Evolutionary conservation across 2,888 invertebrate species (phyloP).

Genomic region (Bruchidius siliquastri): DNA sequence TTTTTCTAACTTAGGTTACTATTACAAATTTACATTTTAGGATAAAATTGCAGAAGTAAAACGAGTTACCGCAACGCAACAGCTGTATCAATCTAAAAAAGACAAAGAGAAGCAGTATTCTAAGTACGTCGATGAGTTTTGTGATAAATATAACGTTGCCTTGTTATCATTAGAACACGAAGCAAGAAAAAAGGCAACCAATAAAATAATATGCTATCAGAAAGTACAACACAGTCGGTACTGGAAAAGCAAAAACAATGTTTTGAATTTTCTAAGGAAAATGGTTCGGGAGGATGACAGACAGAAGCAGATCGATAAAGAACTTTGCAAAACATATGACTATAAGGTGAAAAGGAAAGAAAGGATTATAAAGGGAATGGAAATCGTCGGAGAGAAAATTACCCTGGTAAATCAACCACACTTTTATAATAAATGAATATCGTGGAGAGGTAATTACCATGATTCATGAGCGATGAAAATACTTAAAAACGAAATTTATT

Average conservation of each 20-base stretch:
- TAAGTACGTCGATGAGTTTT: constrained; percentile 10
- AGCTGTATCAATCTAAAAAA: neutral
- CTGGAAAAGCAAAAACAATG: constrained; percentile 14
- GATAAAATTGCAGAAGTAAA: constrained; percentile 23
- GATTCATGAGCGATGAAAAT: too few relatives aligned
- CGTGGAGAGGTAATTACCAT: too few relatives aligned
- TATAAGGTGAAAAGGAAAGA: constrained; percentile 16
- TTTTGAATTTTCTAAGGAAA: constrained; percentile 18
- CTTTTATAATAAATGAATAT: neutral
- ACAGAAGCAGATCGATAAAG: constrained; percentile 10
- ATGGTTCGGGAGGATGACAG: constrained; percentile 16
- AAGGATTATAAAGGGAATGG: constrained; percentile 18
- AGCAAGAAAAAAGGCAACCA: constrained; percentile 10
- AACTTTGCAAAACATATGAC: constrained; percentile 10
- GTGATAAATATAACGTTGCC: constrained; percentile 15
- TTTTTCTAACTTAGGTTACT: too few relatives aligned
- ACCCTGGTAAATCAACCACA: constrained; percentile 4
- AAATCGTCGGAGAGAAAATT: constrained; percentile 14
- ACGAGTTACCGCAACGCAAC: constrained; percentile 14
- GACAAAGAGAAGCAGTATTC: neutral
- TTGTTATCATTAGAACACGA: constrained; percentile 9
- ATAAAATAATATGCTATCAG: constrained; percentile 17
- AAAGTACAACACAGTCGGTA: constrained; percentile 7
- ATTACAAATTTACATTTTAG: constrained; percentile 11
- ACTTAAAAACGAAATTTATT: too few relatives aligned